These are phyloP conservation scores for Dendroctonus valens DNA, from an alignment of 1,140 invertebrate genomes.

Conservation along the genomic window DNA sequence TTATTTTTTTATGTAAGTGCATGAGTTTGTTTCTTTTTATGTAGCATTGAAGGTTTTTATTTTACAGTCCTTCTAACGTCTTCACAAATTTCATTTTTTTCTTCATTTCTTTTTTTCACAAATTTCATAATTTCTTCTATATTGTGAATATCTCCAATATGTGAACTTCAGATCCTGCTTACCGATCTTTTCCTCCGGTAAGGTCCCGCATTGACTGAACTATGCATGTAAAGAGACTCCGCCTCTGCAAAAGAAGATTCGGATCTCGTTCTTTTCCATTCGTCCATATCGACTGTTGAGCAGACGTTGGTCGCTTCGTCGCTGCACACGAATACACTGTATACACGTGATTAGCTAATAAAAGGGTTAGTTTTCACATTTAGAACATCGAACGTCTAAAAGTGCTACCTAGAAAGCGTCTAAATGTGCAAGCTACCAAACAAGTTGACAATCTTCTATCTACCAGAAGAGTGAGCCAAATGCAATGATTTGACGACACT, in stretches of 20 bases:
- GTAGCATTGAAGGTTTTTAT: too few species aligned
- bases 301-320: constrained; percentile 56
- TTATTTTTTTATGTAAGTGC: too few species aligned
- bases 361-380: constrained; percentile 34
- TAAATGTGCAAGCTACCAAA: constrained; percentile 34
- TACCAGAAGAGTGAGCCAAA: too few species aligned
- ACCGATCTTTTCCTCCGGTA: constrained; percentile 52
- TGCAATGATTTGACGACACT: too few species aligned
- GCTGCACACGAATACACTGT: constrained; percentile 53
- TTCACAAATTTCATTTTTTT: too few species aligned
- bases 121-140: too few species aligned
- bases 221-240: constrained; percentile 72
- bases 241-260: constrained; percentile 70
- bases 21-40: too few species aligned
- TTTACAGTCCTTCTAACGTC: too few species aligned
- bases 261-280: constrained; percentile 71
- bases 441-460: neutral
- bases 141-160: too few species aligned
- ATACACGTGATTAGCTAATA: constrained; percentile 41
- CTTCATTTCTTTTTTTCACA: too few species aligned
- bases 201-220: constrained; percentile 52
- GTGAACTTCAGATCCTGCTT: constrained; percentile 26
- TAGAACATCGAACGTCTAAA: constrained; percentile 39
- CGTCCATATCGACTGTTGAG: constrained; percentile 61
- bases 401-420: constrained; percentile 32